Evolutionary conservation across 2,888 invertebrate genomes (phyloP), one percentile per base, ranked within the genome.

Genomic region (Poecilobothrus nobilitatus): DNA sequence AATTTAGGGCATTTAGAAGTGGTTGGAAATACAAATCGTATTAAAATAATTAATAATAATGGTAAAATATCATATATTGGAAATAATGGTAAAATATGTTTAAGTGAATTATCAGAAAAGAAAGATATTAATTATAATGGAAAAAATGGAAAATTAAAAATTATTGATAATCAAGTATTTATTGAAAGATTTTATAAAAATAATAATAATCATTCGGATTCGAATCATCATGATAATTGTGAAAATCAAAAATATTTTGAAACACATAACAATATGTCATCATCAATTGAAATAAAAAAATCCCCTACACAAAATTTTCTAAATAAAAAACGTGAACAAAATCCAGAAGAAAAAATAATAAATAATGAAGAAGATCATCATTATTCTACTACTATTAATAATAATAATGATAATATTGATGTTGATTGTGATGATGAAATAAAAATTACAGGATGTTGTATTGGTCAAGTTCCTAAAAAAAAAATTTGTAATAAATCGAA

Each of bases 81-180:
- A 18, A 81, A 81, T 66, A 75, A 79, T 74, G 81, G 81, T 6
- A 78, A 80, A 66, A 79, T 81, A 67, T 78, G 77, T 66, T 71
- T 81, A 70, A 80, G 81, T 65, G 76, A 74, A 68, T 75, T 76
- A 7, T 81, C 81, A n/a, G 65, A 73, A 9, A 77, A 79, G 34
- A 78, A 77, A 68, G 68, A 70, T 10, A 78, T 81, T 18, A 78
- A 81, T 66, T 81, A 81, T 66, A 78, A 76, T 20, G 81, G 81
- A 33, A 80, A 79, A 71, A 79, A 80, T 75, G 81, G 81, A 15
- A 72, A 78, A 70, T 73, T 81, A 12, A 81, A 81, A 72, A 53
- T 53, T 18, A n/a, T 53, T 18, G 53, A 53, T 53, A 9, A 53
- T 1, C 18, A 53, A 53, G 18, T 53, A 53, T 53, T 53, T 53